These are phyloP conservation scores for Lepidurus packardi DNA, from an alignment of 1,140 invertebrate species.

Conservation along the genomic window DNA sequence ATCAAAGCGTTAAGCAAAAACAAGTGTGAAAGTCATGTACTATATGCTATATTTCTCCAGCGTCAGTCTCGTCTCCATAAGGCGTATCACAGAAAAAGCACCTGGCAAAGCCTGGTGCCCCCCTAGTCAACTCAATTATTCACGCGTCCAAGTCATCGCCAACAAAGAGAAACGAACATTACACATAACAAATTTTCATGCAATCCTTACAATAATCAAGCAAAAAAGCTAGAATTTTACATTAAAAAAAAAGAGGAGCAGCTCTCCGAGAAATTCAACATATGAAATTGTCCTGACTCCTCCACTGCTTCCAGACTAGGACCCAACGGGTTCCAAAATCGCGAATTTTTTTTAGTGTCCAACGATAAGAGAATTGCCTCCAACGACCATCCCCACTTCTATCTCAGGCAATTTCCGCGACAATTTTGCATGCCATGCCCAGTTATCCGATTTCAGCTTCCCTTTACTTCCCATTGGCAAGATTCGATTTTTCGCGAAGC, in stretches of 20 bases:
- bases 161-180: slow-evolving; percentile 34
- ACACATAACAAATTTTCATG: slow-evolving; percentile 25
- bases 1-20: neutral
- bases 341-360: slow-evolving; percentile 28
- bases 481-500: slow-evolving; percentile 24
- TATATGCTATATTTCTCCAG: neutral
- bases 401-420: slow-evolving; percentile 1
- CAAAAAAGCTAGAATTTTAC: too few relatives aligned
- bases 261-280: too few relatives aligned
- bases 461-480: slow-evolving; percentile 26
- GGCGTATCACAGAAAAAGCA: neutral
- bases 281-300: neutral
- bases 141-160: neutral
- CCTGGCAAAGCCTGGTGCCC: slow-evolving; percentile 2
- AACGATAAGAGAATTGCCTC: slow-evolving; percentile 26
- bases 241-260: too few relatives aligned
- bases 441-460: slow-evolving; percentile 41
- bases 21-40: neutral
- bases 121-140: neutral
- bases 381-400: neutral
- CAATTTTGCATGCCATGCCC: slow-evolving; percentile 40
- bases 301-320: slow-evolving; percentile 2
- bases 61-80: neutral
- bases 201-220: neutral
- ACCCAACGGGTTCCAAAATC: slow-evolving; percentile 29